Evolutionary conservation across 2,797 vertebrate species (phyloP), one percentile per base, ranked within the genome.

Genomic region (Lepilemur septentrionalis): DNA sequence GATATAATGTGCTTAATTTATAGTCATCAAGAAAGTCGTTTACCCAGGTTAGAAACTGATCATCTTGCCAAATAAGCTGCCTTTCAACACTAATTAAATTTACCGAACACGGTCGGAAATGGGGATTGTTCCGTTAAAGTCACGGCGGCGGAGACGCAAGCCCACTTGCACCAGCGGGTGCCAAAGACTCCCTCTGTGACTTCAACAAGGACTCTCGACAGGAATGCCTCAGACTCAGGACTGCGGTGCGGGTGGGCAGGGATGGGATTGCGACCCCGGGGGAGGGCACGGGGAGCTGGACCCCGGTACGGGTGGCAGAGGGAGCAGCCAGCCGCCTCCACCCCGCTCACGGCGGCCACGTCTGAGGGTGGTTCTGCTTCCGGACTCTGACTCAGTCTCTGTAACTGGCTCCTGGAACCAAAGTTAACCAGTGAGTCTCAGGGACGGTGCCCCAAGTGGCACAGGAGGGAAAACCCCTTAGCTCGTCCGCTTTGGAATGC

Each of bases 1-100:
- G 93, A 97, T 75, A 91, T 95, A 94, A 98, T 97, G 97, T 70
- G 81, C 98, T 98, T 98, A 95, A 98, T 98, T 98, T 98, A 98
- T 98, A 97, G 91, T 96, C 79, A 95, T 97, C 97, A 98, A 98
- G 91, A 95, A 98, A 98, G 97, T 79, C 38, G 63, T 98, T 98
- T 97, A 97, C 93, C 89, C 97, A 70, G 76, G 93, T 97, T 98
- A 97, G 96, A 98, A 98, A 93, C 88, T 93, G 94, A 98, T 98
- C 97, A 98, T 96, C 97, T 97, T 96, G 91, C 96, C 96, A 98
- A 98, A 97, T 88, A 98, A 97, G 95, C n/a, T 57, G 82, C 95
- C 98, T 98, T 96, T 85, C 89, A 95, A 79, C 78, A 89, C 94
- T 98, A 97, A 98, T 98, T 97, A 98, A 98, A 97, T 96, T 93